These are phyloP conservation scores for Unio delphinus DNA, from an alignment of 2,888 invertebrate species.

Conservation along the genomic window DNA sequence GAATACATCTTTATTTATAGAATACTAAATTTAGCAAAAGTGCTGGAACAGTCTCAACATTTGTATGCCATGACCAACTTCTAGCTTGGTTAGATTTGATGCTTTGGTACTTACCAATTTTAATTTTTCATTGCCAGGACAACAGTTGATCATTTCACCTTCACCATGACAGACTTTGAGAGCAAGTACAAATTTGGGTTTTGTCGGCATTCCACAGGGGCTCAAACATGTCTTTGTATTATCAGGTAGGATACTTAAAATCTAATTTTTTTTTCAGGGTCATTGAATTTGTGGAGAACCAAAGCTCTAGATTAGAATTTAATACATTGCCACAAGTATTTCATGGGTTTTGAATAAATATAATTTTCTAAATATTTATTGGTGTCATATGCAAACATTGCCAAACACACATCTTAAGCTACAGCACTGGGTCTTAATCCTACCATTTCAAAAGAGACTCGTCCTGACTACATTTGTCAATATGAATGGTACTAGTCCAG, in stretches of 20 bases:
- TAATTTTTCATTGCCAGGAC: conserved; percentile 50
- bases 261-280: neutral
- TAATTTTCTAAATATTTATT: too few species aligned
- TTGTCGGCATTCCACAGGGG: conserved; percentile 93
- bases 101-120: neutral
- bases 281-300: neutral
- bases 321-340: too few species aligned
- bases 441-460: too few species aligned
- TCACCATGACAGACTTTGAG: conserved; percentile 94
- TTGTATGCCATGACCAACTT: neutral
- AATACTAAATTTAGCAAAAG: too few species aligned
- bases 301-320: too few species aligned
- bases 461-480: too few species aligned
- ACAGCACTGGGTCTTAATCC: too few species aligned
- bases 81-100: conserved; percentile 9
- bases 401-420: too few species aligned
- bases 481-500: too few species aligned
- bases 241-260: conserved; percentile 69
- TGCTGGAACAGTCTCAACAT: neutral
- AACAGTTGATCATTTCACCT: conserved; percentile 94
- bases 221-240: conserved; percentile 81
- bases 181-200: conserved; percentile 98
- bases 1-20: too few species aligned
- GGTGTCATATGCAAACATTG: too few species aligned
- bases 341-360: too few species aligned